Conservation (phyloP, 2,113 vertebrate species). For the Potamarius usumacintae region DNA sequence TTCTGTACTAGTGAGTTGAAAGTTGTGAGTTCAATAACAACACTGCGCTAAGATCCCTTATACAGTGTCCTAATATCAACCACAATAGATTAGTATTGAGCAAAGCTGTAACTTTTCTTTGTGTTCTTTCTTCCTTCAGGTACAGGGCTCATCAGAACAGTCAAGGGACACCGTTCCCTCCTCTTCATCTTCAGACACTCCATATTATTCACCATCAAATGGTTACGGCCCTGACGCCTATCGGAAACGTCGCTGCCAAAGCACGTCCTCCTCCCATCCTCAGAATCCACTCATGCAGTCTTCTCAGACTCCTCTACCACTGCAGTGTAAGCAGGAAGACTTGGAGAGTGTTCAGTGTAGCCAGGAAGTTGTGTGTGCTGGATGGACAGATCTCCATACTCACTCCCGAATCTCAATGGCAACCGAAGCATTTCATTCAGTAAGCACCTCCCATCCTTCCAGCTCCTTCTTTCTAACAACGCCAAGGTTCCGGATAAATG, state of each 20-base stretch:
- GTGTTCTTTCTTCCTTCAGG: slow-evolving; percentile 64
- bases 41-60: not conserved
- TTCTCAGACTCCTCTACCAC: slow-evolving; percentile 64
- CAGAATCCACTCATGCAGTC: slow-evolving; percentile 33
- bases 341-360: slow-evolving; percentile 46
- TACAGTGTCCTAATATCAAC: not conserved
- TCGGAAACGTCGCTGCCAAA: slow-evolving; percentile 57
- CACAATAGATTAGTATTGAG: not conserved
- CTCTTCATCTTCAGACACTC: slow-evolving; percentile 45
- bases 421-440: slow-evolving; percentile 61
- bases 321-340: slow-evolving; percentile 58
- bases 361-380: slow-evolving; percentile 56
- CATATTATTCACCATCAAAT: slow-evolving; percentile 54
- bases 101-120: not conserved
- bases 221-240: slow-evolving; percentile 52
- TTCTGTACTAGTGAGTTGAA: not conserved
- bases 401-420: slow-evolving; percentile 86
- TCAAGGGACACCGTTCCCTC: slow-evolving; percentile 60
- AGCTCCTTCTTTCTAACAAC: slow-evolving; percentile 65
- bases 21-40: not conserved
- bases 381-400: slow-evolving; percentile 75
- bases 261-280: slow-evolving; percentile 50
- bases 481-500: slow-evolving; percentile 71
- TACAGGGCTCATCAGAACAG: slow-evolving; percentile 69
- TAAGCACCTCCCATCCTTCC: slow-evolving; percentile 69